Evolutionary conservation across 2,888 invertebrate species (phyloP), one percentile per base, ranked within the genome.

Genomic region (Lathronympha strigana): DNA sequence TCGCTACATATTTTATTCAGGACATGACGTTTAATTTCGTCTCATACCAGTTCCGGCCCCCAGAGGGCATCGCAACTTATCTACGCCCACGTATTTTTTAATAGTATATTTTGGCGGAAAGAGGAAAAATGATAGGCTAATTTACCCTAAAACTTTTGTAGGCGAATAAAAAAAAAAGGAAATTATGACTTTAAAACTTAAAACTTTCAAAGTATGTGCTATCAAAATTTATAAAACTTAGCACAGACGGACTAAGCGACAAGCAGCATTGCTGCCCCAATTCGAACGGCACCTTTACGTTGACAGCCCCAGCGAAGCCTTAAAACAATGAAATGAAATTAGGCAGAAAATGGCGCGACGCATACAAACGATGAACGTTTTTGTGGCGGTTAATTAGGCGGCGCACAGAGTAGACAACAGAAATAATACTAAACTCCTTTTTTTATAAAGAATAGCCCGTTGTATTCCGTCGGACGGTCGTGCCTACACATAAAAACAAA

Each of bases 271-370:
- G n/a, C n/a, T n/a, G n/a, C n/a, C n/a, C n/a, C n/a, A n/a, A n/a
- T n/a, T n/a, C n/a, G n/a, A n/a, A n/a, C n/a, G n/a, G n/a, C n/a
- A n/a, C n/a, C n/a, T 19, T 13, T 11, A 13, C 19, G 40, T 36
- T 25, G 25, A 25, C 11, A 31, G 51, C 6, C 6, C 9, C 43
- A 15, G n/a, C 3, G 45, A 47, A 47, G 43, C 43, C 19, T 43
- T 45, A 53, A 23, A 61, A 61, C 61, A 61, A 62, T 62, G 49
- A 31, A 55, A 40, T 63, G 31, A 57, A 63, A 63, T 57, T 50
- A 50, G 50, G 40, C 33, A 17, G 19, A 57, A 63, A 63, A 57
- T 63, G 63, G 43, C 40, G 62, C 45, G 40, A 55, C 55, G 50
- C 40, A 50, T 50, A 63, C 33, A 63, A 51, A 63, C 17, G 50